Conservation (phyloP, 2,113 vertebrate species). For the Morone saxatilis region DNA sequence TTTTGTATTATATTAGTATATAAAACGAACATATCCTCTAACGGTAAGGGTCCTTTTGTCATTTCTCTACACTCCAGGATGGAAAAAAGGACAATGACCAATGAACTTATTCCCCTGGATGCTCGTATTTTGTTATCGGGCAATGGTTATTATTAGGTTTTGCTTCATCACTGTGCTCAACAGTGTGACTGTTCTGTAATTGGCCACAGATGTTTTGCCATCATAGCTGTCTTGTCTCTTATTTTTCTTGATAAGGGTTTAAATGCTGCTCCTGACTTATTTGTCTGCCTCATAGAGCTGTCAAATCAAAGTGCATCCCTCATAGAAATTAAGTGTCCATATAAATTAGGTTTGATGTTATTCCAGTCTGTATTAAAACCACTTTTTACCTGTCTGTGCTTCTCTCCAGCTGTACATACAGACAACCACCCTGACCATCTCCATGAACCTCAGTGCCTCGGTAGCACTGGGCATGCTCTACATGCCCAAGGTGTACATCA, state of each 20-base stretch:
- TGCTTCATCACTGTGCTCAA: conserved; percentile 35
- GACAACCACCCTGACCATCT: conserved; percentile 97
- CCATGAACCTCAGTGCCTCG: conserved; percentile 98
- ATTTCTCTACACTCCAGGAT: conserved; percentile 4
- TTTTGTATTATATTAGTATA: neutral
- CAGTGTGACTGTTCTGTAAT: conserved; percentile 56
- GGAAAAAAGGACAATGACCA: neutral
- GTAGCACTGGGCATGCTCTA: conserved; percentile 98
- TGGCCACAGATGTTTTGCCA: conserved; percentile 42
- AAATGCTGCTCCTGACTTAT: conserved; percentile 15
- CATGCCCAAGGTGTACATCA: conserved; percentile 99
- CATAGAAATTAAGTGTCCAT: neutral
- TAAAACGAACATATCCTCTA: neutral
- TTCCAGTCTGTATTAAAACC: conserved; percentile 23
- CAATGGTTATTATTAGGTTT: conserved; percentile 53
- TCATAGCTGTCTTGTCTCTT: conserved; percentile 29
- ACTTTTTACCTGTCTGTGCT: conserved; percentile 29
- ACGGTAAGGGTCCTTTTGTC: neutral
- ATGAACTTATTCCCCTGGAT: conserved; percentile 7
- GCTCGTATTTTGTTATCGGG: conserved; percentile 39
- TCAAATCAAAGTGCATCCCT: conserved; percentile 20
- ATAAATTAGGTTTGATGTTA: conserved; percentile 1
- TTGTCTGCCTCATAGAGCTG: conserved; percentile 33
- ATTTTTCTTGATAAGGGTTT: conserved; percentile 40
- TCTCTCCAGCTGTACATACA: conserved; percentile 95